Base-by-base conservation (phyloP, 2,113 vertebrate species). In the Lophotis ruficrista region DNA sequence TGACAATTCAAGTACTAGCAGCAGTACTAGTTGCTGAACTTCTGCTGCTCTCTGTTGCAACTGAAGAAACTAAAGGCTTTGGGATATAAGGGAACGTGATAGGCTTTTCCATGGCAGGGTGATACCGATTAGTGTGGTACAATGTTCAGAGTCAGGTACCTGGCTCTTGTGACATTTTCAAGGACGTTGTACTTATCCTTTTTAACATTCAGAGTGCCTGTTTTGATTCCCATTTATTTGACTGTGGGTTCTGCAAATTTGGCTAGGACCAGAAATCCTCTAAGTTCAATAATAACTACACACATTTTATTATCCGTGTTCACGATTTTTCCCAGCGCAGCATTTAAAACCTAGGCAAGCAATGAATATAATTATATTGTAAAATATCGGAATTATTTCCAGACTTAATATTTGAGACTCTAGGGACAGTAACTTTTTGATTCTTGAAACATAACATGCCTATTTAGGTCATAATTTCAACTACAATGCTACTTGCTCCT, bases 311-410 rank as follows among this genome's bases (percentile, higher is more conserved):
- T 93, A 81, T 65, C 35, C 27, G 8, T 90, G 35, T 87, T 92
- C 68, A 53, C 69, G n/a, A 48, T 91, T 86, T 82, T 53, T 83
- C 53, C 38, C 48, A 92, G 68, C 5, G 56, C 64, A 88, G 56
- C 80, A 83, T 92, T 96, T 93, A 89, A 90, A 94, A 89, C 41
- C 19, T 88, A 86, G 25, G 48, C 64, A 90, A 94, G 69, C n/a
- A 79, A 27, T 6, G 17, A 92, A 89, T 90, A 90, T 96, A 79
- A 87, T 90, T 89, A 75, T 71, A 70, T 86, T 72, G 51, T 81
- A 89, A 92, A 96, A 89, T 71, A 75, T 22, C 75, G 47, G 27
- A 71, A 82, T 93, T 86, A 78, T 86, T 93, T 96, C 80, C 77
- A 68, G 58, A 50, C 24, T 33, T 83, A 86, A 77, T 87, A 78